Evolutionary conservation across 2,113 vertebrate genomes (phyloP), one percentile per base, ranked within the genome.

Genomic region (Eptesicus fuscus): DNA sequence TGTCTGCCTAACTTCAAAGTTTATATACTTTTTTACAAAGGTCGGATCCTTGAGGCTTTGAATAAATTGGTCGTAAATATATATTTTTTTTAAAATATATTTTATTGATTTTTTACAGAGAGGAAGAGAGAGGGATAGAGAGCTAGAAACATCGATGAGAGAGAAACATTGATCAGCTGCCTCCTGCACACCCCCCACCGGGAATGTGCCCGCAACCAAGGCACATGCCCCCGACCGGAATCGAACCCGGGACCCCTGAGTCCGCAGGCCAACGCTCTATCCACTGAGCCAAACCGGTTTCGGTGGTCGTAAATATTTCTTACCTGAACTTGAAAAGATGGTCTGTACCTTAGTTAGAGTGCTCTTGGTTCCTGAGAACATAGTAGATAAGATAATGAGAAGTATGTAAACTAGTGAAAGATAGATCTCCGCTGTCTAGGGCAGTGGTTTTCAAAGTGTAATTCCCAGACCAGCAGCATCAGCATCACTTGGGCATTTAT

Each of bases 271-370:
- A n/a, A n/a, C n/a, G n/a, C n/a, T n/a, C n/a, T n/a, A n/a, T n/a
- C n/a, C n/a, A n/a, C n/a, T n/a, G n/a, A n/a, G n/a, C n/a, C n/a
- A n/a, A n/a, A n/a, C n/a, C n/a, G n/a, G n/a, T n/a, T n/a, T n/a
- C n/a, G n/a, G n/a, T n/a, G n/a, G 37, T 84, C 65, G 13, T 92
- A 85, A 79, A 28, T 94, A 49, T 77, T 30, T 94, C 86, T 92
- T 87, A 86, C 14, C 67, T 67, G 76, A 95, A 87, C 44, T 77
- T 92, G 70, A 90, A 70, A 92, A 94, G 47, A 87, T 70, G 35
- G 47, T 79, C n/a, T n/a, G 0, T 80, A 74, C 67, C 59, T 42
- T 90, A 23, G 40, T 37, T 93, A 42, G 28, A 47, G 25, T 61
- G 22, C 37, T 87, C 63, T 91, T 83, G n/a, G 53, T 90, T 73